Percentiles rank a stretch among this genome's conserved stretches.
Conservation (phyloP, 2,113 vertebrate species). For the Mystacornis crossleyi region DNA sequence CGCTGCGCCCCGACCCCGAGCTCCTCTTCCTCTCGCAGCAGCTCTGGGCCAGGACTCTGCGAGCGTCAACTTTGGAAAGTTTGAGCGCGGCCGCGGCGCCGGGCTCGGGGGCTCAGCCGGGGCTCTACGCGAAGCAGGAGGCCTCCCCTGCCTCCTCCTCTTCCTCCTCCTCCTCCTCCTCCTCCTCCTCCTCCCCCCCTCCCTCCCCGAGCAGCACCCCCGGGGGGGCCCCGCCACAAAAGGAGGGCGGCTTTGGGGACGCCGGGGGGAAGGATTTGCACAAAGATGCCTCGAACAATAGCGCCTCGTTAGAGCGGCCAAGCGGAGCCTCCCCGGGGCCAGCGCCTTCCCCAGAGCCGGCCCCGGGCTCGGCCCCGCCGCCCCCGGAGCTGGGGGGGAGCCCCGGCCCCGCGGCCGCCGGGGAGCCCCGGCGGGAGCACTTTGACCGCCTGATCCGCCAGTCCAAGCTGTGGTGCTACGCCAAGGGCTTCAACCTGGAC, state of each 20-base stretch:
- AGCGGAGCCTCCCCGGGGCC: too few relatives aligned
- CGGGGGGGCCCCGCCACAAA: too few relatives aligned
- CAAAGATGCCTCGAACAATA: too few relatives aligned
- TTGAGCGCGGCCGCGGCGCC: background rate
- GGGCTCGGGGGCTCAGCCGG: background rate
- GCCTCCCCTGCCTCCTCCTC: background rate
- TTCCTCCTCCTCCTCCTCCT: background rate
- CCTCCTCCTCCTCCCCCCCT: constrained; percentile 5
- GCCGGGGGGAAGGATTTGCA: too few relatives aligned
- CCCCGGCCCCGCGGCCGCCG: background rate
- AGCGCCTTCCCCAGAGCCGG: too few relatives aligned
- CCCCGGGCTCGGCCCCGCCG: too few relatives aligned
- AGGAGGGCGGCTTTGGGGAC: too few relatives aligned
- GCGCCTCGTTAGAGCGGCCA: too few relatives aligned
- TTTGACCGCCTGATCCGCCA: constrained; percentile 76
- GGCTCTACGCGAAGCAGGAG: background rate
- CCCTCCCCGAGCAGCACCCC: too few relatives aligned
- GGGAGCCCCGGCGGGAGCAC: constrained; percentile 67
- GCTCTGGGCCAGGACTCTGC: constrained; percentile 43
- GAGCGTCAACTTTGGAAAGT: constrained; percentile 54
- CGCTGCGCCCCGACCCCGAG: constrained; percentile 6
- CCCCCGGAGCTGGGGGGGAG: too few relatives aligned
- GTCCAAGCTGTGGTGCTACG: constrained; percentile 81
- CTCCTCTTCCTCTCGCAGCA: constrained; percentile 43
- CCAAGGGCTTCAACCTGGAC: constrained; percentile 72